These are phyloP conservation scores for Drosophila paulistorum DNA, from an alignment of 1,140 invertebrate species.

Conservation along the genomic window DNA sequence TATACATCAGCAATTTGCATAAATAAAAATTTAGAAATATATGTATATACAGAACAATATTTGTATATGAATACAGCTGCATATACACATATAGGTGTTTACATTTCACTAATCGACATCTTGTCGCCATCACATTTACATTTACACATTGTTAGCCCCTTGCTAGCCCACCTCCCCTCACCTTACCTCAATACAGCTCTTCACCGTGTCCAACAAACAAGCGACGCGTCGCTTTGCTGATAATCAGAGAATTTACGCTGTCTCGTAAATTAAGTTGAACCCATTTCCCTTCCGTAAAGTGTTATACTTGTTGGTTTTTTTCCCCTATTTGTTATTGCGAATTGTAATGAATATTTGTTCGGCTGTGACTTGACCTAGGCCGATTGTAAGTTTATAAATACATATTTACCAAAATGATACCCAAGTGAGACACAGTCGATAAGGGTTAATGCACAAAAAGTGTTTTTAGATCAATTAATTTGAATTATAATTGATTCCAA, in stretches of 20 bases:
- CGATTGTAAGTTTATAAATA: background rate
- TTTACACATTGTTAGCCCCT: conserved; percentile 7
- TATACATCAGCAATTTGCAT: background rate
- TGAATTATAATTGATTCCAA: no score
- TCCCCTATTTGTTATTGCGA: conserved; percentile 8
- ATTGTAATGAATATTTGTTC: conserved; percentile 17
- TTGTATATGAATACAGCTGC: background rate
- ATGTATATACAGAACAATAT: background rate
- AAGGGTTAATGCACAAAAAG: no score
- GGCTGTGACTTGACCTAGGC: background rate
- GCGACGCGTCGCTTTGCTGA: conserved; percentile 3
- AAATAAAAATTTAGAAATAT: conserved; percentile 1
- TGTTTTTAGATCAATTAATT: no score
- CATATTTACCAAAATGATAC: background rate
- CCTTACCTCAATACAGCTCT: background rate
- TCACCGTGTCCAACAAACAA: background rate
- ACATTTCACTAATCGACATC: conserved; percentile 20
- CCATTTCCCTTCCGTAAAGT: background rate
- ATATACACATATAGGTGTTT: conserved; percentile 5
- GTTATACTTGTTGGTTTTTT: background rate
- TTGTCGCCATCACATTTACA: conserved; percentile 12
- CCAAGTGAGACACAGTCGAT: background rate
- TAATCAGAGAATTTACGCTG: conserved; percentile 19
- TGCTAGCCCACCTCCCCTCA: background rate
- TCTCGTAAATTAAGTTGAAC: conserved; percentile 21